Conservation (phyloP, 2,888 invertebrate species). For the Phengaris alcon region DNA sequence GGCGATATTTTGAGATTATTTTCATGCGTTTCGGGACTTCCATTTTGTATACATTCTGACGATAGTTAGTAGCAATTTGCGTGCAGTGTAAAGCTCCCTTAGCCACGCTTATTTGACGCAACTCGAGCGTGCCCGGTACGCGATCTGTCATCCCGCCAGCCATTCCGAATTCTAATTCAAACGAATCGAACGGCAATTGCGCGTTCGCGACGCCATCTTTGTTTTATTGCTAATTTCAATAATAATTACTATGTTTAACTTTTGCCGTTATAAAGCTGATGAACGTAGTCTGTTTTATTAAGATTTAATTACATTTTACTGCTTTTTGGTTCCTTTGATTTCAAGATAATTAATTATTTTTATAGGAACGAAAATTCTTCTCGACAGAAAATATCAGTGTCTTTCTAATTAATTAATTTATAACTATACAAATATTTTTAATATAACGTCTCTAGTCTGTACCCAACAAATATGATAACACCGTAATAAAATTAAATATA, state of each 20-base stretch:
- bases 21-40: too few species aligned
- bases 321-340: too few species aligned
- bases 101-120: slow-evolving; percentile 58
- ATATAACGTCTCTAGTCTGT: background rate
- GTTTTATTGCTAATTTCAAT: slow-evolving; percentile 30
- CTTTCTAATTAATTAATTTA: too few species aligned
- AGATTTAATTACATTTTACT: background rate
- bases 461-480: background rate
- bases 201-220: slow-evolving; percentile 36
- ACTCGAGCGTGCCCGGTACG: slow-evolving; percentile 46
- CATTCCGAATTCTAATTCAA: slow-evolving; percentile 46
- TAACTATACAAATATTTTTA: too few species aligned
- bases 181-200: slow-evolving; percentile 41
- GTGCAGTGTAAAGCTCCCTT: slow-evolving; percentile 36
- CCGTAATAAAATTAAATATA: background rate
- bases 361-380: too few species aligned
- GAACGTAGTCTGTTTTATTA: background rate
- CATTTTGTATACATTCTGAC: too few species aligned
- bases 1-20: too few species aligned
- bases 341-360: too few species aligned
- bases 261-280: background rate
- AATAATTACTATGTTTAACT: background rate
- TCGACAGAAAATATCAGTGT: too few species aligned
- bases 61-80: background rate
- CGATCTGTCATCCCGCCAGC: slow-evolving; percentile 52